A percentile compares a stretch with the other conserved stretches of the same genome.
These are phyloP conservation scores for Mormyrus iriodes DNA, from an alignment of 2,113 vertebrate species.

Conservation along the genomic window DNA sequence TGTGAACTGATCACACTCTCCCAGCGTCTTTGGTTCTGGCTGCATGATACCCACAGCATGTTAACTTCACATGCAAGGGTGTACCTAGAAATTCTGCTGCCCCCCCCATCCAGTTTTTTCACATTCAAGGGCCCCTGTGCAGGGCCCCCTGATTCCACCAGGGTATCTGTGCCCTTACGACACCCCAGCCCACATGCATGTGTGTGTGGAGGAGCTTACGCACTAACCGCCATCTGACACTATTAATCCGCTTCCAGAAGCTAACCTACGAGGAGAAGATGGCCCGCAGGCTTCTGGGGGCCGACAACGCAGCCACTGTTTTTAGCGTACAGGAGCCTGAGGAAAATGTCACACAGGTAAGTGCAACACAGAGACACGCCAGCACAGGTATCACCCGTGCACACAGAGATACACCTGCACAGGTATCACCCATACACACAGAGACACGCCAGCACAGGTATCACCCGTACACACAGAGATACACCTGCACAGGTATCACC, in stretches of 20 bases:
- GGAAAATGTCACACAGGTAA: slow-evolving; percentile 76
- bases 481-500: slow-evolving; percentile 8
- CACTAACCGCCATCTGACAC: slow-evolving; percentile 56
- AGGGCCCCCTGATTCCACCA: neutral
- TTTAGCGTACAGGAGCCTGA: slow-evolving; percentile 82
- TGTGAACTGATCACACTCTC: neutral
- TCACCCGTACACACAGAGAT: neutral
- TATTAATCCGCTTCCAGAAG: slow-evolving; percentile 72
- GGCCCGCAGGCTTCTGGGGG: slow-evolving; percentile 90
- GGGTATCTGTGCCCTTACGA: neutral
- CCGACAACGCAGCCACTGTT: slow-evolving; percentile 87
- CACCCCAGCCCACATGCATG: neutral
- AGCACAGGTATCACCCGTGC: slow-evolving; percentile 5
- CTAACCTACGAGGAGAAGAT: slow-evolving; percentile 98
- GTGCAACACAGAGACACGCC: slow-evolving; percentile 23
- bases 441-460: neutral
- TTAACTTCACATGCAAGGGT: neutral
- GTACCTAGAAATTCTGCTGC: neutral
- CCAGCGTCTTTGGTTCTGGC: neutral
- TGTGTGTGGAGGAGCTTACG: slow-evolving; percentile 33
- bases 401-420: neutral
- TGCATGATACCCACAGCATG: neutral
- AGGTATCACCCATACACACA: slow-evolving; percentile 9
- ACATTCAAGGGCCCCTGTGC: neutral
- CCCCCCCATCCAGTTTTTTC: neutral